Percentiles rank a stretch among this genome's conserved stretches.
Evolutionary conservation across 1,140 invertebrate species (phyloP).

Genomic region (Diprion similis): DNA sequence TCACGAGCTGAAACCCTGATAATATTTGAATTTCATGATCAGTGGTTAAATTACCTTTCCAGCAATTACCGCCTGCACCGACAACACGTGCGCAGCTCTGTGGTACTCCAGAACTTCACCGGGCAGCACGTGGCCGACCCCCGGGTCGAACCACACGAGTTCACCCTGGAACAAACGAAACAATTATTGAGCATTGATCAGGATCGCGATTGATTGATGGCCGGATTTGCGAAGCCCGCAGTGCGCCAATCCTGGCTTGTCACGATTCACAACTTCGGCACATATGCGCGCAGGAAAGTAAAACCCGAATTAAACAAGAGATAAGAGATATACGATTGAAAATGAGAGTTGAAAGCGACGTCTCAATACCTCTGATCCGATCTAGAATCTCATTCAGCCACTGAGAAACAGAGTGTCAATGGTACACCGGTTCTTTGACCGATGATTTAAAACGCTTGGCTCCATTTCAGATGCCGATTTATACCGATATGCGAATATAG

Average conservation of each 20-base stretch:
- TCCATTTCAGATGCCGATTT: no score
- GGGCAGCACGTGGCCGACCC: slow-evolving; percentile 85
- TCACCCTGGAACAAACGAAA: slow-evolving; percentile 67
- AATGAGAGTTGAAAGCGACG: no score
- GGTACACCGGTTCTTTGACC: no score
- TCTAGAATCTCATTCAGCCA: no score
- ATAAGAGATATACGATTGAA: no score
- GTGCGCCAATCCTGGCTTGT: neutral
- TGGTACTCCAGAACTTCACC: slow-evolving; percentile 89
- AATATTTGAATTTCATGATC: neutral
- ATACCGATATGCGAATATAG: no score
- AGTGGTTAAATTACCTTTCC: slow-evolving; percentile 74
- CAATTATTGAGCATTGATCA: neutral
- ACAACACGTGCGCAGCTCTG: slow-evolving; percentile 85
- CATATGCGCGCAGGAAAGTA: slow-evolving; percentile 1
- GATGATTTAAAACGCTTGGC: no score
- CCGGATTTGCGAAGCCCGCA: neutral
- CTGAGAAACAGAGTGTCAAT: no score
- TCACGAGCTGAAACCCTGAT: no score
- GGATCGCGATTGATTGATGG: neutral
- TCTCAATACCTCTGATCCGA: no score
- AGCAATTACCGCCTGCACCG: slow-evolving; percentile 85
- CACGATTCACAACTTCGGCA: neutral
- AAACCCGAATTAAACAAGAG: no score
- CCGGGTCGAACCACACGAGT: slow-evolving; percentile 92